Conservation (phyloP, 2,113 vertebrate species). For the Menura novaehollandiae region DNA sequence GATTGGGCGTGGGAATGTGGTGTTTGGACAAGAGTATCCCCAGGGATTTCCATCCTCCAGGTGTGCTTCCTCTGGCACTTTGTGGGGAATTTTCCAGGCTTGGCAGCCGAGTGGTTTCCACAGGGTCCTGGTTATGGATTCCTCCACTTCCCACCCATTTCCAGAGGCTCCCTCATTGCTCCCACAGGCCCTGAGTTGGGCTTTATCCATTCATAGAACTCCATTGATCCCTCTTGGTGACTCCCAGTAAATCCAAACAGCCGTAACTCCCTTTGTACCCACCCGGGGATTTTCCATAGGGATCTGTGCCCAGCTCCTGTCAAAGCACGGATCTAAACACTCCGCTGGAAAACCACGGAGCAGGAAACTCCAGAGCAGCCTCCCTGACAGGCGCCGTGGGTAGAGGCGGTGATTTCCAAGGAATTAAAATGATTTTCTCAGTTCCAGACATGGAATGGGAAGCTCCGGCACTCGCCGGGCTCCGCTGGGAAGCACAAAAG, state of each 20-base stretch:
- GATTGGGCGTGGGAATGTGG: fast-evolving
- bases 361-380: neutral
- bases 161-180: neutral
- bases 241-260: neutral
- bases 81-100: neutral
- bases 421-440: neutral
- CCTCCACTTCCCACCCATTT: fast-evolving
- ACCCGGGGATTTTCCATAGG: neutral
- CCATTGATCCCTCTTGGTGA: fast-evolving
- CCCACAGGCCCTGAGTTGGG: neutral
- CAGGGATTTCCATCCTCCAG: neutral
- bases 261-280: neutral
- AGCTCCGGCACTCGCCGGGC: neutral
- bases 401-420: neutral
- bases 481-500: neutral
- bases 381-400: neutral
- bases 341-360: neutral
- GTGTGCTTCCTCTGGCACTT: neutral
- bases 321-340: neutral
- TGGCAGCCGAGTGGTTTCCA: neutral
- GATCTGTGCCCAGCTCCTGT: neutral
- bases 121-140: neutral
- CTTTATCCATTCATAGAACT: neutral
- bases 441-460: neutral
- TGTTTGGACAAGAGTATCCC: fast-evolving